Evolutionary conservation across 2,888 invertebrate species (phyloP), one percentile per base, ranked within the genome.

Genomic region (Leucania comma): DNA sequence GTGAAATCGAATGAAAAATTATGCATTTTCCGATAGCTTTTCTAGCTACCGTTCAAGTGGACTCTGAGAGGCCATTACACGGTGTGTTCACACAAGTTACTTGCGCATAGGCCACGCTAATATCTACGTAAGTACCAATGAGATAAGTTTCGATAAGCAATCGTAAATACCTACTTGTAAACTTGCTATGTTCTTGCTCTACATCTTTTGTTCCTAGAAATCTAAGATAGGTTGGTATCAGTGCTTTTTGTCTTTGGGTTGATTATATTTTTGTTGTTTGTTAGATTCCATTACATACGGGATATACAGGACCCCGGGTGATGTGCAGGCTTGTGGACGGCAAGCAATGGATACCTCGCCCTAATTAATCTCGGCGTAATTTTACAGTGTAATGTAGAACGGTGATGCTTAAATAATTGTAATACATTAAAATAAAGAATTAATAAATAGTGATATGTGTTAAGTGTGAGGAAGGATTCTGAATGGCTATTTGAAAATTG

Each of bases 1-100:
- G 95, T 95, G 94, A 93, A 95, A 95, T 95, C 94, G 93, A 84
- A 94, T 93, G 95, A 94, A 95, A 95, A 95, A 94, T 93, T 93
- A 94, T 94, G 90, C 92, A 92, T 94, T 95, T 95, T 94, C 93
- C 93, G 93, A 94, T 91, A 91, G 88, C 92, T 93, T 93, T 90
- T 86, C 90, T 86, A 87, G 80, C 50, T 87, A 85, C 75, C 91
- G 89, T 89, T 91, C 90, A 91, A 91, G 89, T 91, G 92, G 91
- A 89, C 90, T 86, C 82, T 86, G 89, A 89, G 90, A 90, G 88
- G 84, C 93, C 86, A 93, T 95, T 95, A 94, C 93, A 93, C 94
- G 94, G 89, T 90, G 10, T 83, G 80, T 91, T 87, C 90, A 91
- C 92, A 89, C 85, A 80, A 78, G 83, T 84, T 81, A 81, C 75